Evolutionary conservation across 1,140 invertebrate genomes (phyloP).

Genomic region (Leptonema lineaticorne): DNA sequence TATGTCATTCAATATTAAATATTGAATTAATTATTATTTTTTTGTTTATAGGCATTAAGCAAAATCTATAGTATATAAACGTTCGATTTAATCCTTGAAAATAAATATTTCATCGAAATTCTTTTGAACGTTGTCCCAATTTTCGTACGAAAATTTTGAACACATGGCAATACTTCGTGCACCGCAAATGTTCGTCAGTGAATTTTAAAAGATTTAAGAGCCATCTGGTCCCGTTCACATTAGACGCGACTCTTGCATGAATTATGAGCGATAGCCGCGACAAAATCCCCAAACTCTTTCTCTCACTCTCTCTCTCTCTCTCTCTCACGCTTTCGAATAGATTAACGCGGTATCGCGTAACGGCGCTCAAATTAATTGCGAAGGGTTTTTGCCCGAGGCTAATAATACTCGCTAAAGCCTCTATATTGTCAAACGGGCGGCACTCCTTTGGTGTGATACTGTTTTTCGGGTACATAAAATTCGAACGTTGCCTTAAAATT

Average conservation of each 20-base stretch:
- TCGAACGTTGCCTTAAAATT: constrained; percentile 11
- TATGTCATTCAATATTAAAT: no score
- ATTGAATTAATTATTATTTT: no score
- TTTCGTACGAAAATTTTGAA: no score
- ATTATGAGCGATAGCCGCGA: not conserved
- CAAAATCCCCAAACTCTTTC: not conserved
- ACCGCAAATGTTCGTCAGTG: no score
- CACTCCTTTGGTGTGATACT: no score
- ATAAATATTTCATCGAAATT: no score
- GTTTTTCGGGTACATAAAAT: constrained; percentile 12
- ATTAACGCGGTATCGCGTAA: constrained; percentile 21
- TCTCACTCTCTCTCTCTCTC: not conserved
- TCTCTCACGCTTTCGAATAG: not conserved
- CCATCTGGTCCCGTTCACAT: constrained; percentile 19
- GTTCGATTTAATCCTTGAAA: no score
- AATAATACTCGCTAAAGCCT: constrained; percentile 16
- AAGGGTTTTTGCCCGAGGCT: not conserved
- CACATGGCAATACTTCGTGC: no score
- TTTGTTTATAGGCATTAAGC: no score
- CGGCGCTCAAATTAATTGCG: constrained; percentile 18
- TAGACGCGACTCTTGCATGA: constrained; percentile 6
- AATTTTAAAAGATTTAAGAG: no score
- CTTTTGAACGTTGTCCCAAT: no score
- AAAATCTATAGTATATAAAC: no score
- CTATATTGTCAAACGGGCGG: constrained; percentile 13